Base-by-base conservation (phyloP, 2,113 vertebrate species). In the Cranoglanis bouderius region DNA sequence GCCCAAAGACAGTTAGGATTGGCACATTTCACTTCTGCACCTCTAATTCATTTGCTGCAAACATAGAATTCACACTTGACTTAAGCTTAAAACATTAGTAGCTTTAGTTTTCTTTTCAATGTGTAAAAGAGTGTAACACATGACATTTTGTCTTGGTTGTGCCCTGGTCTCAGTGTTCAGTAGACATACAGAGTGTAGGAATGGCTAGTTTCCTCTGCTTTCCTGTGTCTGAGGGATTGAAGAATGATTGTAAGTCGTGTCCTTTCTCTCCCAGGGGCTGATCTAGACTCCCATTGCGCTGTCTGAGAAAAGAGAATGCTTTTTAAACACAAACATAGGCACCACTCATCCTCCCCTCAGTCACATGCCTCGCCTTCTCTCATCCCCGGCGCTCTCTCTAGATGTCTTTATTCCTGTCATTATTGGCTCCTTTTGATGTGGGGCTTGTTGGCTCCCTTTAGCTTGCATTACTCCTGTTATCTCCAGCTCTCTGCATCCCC, bases 331-430 rank as follows among this genome's bases (percentile, higher is more conserved):
- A 95, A 95, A 95, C 95, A 95, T 92, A 93, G 92, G 94, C 94
- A 93, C 93, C 90, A 93, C 94, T 93, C 94, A 92, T 95, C 94
- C 91, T 94, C 92, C 86, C 85, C 90, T 89, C 91, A 83, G 85
- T 89, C 89, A 83, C 85, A 87, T 84, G 88, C 91, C 87, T 92
- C 75, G 74, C 81, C 89, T 91, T 82, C 86, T 86, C 88, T 84
- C 83, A 82, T 19, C 81, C 87, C 87, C 70, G 86, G 72, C 91
- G 84, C 67, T 82, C 92, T 88, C 80, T 91, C 91, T 90, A 91
- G 94, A 93, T 93, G 93, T 95, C 94, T 95, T 95, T 94, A 96
- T 96, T 94, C 89, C 94, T 95, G 95, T 95, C 95, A 96, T 96
- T 94, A 95, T 94, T 95, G 92, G 91, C 90, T 93, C 90, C 93